Evolutionary conservation across 2,113 vertebrate genomes (phyloP).

Genomic region (Ellobius talpinus): DNA sequence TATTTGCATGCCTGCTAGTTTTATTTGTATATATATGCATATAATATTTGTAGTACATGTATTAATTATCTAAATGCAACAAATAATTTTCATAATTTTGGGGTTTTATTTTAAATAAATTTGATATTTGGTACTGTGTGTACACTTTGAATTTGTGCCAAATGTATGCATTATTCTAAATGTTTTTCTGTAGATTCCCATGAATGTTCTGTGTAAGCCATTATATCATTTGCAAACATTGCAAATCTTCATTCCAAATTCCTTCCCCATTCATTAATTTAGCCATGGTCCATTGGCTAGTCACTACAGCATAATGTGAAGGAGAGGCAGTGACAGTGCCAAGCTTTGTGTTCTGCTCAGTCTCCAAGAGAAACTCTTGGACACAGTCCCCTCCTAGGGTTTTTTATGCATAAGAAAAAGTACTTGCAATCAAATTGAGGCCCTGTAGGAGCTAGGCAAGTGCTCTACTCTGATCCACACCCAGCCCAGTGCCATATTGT

Average conservation of each 20-base stretch:
- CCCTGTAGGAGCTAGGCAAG: neutral
- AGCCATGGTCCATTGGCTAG: neutral
- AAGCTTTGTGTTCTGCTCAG: neutral
- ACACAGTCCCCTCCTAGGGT: neutral
- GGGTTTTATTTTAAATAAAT: neutral
- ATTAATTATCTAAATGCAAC: neutral
- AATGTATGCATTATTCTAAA: neutral
- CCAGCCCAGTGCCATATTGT: neutral
- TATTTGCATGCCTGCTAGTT: neutral
- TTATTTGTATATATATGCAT: neutral
- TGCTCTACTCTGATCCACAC: neutral
- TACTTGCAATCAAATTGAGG: neutral
- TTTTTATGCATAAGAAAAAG: neutral
- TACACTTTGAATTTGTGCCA: neutral
- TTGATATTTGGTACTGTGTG: neutral
- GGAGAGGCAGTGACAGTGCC: neutral
- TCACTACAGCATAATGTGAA: neutral
- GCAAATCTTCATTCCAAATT: neutral
- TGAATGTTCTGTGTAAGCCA: neutral
- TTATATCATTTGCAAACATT: conserved; percentile 11
- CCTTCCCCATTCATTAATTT: neutral
- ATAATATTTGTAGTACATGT: neutral
- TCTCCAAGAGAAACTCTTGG: neutral
- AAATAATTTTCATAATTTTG: conserved; percentile 5
- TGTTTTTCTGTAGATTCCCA: conserved; percentile 6